Conservation (phyloP, 2,797 vertebrate species). For the Myotis findleyi region DNA sequence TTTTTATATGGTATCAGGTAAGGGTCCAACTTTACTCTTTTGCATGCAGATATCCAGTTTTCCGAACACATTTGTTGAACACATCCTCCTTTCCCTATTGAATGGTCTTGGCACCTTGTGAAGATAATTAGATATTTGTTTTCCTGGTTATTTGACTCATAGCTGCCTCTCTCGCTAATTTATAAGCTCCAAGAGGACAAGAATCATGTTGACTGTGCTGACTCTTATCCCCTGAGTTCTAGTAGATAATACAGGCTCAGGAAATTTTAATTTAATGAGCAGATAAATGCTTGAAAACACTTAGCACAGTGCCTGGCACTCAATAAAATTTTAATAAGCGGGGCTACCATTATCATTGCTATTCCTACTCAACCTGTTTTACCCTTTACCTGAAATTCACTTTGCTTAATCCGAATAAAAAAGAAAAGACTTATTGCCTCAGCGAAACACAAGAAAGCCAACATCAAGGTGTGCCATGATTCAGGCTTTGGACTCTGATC, state of each 20-base stretch:
- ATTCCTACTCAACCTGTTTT: conserved; percentile 6
- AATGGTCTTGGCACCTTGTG: background rate
- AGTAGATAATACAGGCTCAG: conserved; percentile 43
- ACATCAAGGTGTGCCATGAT: background rate
- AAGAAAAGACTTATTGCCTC: conserved; percentile 14
- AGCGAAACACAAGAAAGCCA: conserved; percentile 42
- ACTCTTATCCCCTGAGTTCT: conserved; percentile 11
- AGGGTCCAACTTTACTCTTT: conserved; percentile 50
- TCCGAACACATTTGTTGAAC: conserved; percentile 14
- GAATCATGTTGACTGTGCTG: conserved; percentile 53
- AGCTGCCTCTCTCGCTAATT: conserved; percentile 27
- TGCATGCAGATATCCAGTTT: background rate
- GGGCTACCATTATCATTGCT: background rate
- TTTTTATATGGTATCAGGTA: conserved; percentile 6
- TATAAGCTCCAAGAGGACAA: conserved; percentile 52
- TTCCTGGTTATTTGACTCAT: conserved; percentile 40
- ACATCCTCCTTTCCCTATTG: background rate
- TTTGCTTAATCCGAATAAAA: conserved; percentile 27
- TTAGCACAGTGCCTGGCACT: background rate
- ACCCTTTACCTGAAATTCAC: background rate
- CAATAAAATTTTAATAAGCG: conserved; percentile 40
- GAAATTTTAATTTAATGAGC: conserved; percentile 49
- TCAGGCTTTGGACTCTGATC: background rate
- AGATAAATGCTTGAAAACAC: conserved; percentile 47
- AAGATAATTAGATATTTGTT: conserved; percentile 27